phyloP scores from a whole-genome alignment of 2,888 invertebrate species.

The Laspeyria flexula region DNA sequence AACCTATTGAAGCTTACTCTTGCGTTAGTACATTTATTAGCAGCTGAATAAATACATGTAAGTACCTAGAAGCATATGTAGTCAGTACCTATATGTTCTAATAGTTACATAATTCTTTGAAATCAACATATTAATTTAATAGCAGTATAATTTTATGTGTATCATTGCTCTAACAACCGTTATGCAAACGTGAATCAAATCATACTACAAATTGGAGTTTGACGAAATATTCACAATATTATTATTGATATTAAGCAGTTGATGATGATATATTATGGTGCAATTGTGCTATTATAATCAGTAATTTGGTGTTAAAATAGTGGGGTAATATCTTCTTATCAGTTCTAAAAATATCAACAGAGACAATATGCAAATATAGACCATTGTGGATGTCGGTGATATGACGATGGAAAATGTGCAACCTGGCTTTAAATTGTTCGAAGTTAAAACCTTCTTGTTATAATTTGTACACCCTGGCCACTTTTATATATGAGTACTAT shows the following conservation, averaged over 20 bases:
- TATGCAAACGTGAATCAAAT: constrained; percentile 24
- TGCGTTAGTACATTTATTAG: too few relatives aligned
- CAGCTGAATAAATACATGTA: too few relatives aligned
- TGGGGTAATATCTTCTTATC: too few relatives aligned
- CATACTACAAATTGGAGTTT: constrained; percentile 16
- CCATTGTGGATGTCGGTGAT: too few relatives aligned
- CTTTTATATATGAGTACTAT: too few relatives aligned
- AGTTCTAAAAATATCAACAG: not conserved
- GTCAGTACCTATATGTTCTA: not conserved
- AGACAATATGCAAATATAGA: too few relatives aligned
- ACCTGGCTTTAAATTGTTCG: too few relatives aligned
- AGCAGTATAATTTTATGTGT: constrained; percentile 33
- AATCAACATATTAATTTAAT: constrained; percentile 22
- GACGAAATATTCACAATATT: constrained; percentile 22
- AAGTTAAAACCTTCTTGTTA: too few relatives aligned
- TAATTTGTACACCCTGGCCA: too few relatives aligned
- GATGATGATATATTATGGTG: not conserved
- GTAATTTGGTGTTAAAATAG: not conserved
- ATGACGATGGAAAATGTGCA: too few relatives aligned
- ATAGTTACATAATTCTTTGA: constrained; percentile 29
- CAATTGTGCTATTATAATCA: not conserved
- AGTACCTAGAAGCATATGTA: too few relatives aligned
- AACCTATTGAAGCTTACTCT: too few relatives aligned
- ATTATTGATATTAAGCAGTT: constrained; percentile 8
- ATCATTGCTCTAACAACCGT: constrained; percentile 39